phyloP scores from a whole-genome alignment of 2,113 vertebrate genomes.

The Seriola dumerili region DNA sequence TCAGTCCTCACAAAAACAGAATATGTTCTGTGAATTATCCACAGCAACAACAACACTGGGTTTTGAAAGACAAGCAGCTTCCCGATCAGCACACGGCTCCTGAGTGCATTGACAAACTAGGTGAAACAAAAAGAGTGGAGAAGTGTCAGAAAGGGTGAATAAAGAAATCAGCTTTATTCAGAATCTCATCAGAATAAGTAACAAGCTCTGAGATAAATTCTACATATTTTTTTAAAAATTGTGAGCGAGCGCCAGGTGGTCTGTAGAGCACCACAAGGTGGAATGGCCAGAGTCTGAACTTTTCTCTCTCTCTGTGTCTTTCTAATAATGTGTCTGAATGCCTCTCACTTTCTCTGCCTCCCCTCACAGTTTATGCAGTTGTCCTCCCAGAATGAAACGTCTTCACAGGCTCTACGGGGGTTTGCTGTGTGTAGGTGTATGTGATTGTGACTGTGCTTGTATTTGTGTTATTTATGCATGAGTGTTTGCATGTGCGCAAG shows the following conservation, averaged over 20 bases:
- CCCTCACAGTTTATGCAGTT: background rate
- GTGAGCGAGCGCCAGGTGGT: background rate
- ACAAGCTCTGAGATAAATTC: background rate
- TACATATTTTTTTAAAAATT: background rate
- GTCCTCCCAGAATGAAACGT: slow-evolving; percentile 23
- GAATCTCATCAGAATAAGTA: background rate
- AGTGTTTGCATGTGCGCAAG: slow-evolving; percentile 37
- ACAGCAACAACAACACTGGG: no score
- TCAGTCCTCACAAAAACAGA: no score
- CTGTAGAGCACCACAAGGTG: background rate
- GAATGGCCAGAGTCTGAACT: no score
- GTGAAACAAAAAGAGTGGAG: no score
- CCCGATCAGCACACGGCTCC: no score
- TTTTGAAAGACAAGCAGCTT: no score
- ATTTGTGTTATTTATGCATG: slow-evolving; percentile 20
- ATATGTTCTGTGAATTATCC: no score
- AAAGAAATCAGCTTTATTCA: background rate
- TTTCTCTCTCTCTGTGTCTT: background rate
- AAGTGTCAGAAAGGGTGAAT: no score
- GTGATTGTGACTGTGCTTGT: slow-evolving; percentile 53
- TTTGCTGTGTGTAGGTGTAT: slow-evolving; percentile 38
- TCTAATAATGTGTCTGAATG: background rate
- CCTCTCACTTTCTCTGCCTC: background rate
- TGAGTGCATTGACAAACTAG: no score
- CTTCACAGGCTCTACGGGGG: slow-evolving; percentile 37